Evolutionary conservation across 1,140 invertebrate species (phyloP).

Genomic region (Cotesia glomerata): DNA sequence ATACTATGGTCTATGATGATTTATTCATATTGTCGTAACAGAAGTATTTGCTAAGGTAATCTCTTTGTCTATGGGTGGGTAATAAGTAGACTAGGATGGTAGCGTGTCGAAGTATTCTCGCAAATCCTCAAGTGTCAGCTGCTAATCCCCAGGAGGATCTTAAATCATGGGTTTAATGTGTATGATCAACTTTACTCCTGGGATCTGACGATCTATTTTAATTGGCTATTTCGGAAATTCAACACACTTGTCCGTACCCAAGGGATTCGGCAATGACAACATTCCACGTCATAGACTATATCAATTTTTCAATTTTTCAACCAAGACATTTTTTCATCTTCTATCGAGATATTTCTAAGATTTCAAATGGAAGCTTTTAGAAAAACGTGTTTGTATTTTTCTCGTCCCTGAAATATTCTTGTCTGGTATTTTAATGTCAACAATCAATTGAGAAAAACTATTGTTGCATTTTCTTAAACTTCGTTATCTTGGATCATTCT

Average conservation of each 20-base stretch:
- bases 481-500: too few species aligned
- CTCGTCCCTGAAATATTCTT: neutral
- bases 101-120: neutral
- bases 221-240: slow-evolving; percentile 1
- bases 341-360: neutral
- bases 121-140: neutral
- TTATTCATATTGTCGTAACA: too few species aligned
- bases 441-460: too few species aligned
- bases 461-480: too few species aligned
- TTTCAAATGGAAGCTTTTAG: too few species aligned
- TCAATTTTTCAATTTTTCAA: too few species aligned
- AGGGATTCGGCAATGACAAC: neutral
- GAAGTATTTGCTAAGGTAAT: too few species aligned
- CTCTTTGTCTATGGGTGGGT: neutral
- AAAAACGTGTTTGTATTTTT: too few species aligned
- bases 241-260: neutral
- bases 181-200: neutral
- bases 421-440: too few species aligned
- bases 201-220: slow-evolving; percentile 7
- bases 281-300: neutral
- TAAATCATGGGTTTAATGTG: neutral
- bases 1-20: too few species aligned
- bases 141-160: neutral
- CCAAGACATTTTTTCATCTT: neutral
- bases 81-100: neutral